Evolutionary conservation across 2,797 vertebrate species (phyloP), one percentile per base, ranked within the genome.

Genomic region (Sebastes alutus): DNA sequence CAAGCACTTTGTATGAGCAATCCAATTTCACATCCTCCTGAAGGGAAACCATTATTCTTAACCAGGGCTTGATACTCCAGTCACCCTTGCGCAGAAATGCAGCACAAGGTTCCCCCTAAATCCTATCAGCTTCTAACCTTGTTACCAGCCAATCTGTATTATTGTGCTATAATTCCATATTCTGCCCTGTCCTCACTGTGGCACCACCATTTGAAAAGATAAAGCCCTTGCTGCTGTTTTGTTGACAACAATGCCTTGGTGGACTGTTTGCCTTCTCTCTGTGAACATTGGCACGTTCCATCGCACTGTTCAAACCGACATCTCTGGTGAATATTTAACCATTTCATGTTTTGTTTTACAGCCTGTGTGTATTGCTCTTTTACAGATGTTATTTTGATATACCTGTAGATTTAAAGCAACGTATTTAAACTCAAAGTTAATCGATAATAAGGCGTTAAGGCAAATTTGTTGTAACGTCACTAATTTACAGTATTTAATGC

Each of bases 1-100:
- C 94, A 95, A 96, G 96, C 95, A 96, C 94, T 96, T 96, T 96
- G 94, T 96, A 95, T 96, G 94, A 96, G 95, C 95, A 96, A 96
- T 96, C 95, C 95, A 96, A 96, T 96, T 96, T 96, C 96, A 95
- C 95, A 96, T 96, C 93, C 93, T 95, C 93, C 94, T 95, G 94
- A 96, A 95, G 95, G 95, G 91, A 95, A 95, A 89, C 95, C 94
- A 96, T 96, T 96, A 96, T 96, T 95, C 95, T 95, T 94, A 95
- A 95, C 94, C 93, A 94, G 95, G 92, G 94, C 93, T 93, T 93
- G 94, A 95, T 95, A 93, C 94, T 94, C 90, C 92, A 92, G 91
- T 96, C 95, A 96, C 95, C 95, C 91, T 93, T 93, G 93, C 87
- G 87, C 93, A 94, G 92, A 95, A 95, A 96, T 89, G 91, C 90